Percentiles rank a stretch among this genome's conserved stretches.
Conservation (phyloP, 2,113 vertebrate species). For the Antechinus flavipes region DNA sequence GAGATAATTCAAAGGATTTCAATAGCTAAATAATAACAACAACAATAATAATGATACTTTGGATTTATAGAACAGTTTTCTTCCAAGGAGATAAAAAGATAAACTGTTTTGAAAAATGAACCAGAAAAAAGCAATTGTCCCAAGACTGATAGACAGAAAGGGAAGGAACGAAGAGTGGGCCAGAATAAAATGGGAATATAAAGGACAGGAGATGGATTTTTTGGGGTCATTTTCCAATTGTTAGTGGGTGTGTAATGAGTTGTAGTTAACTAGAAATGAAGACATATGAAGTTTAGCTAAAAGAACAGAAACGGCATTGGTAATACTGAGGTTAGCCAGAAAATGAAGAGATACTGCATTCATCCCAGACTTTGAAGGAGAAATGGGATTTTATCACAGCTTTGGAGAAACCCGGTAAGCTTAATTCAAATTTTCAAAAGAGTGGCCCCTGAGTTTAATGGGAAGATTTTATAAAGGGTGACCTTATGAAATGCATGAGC, state of each 20-base stretch:
- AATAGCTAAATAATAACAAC: constrained; percentile 80
- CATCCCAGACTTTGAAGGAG: too few relatives aligned
- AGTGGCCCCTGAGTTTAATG: not conserved
- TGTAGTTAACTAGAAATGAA: not conserved
- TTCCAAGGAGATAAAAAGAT: constrained; percentile 81
- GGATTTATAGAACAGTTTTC: constrained; percentile 74
- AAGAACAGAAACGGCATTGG: not conserved
- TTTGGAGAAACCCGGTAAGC: not conserved
- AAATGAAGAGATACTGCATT: not conserved
- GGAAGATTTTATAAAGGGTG: not conserved
- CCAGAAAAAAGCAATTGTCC: constrained; percentile 62
- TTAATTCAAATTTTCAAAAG: rapidly evolving
- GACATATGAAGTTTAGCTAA: not conserved
- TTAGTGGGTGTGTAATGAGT: not conserved
- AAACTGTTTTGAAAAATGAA: constrained; percentile 77
- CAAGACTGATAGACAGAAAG: constrained; percentile 12
- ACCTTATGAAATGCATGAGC: not conserved
- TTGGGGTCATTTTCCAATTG: not conserved
- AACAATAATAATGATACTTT: constrained; percentile 79
- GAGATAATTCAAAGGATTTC: constrained; percentile 78
- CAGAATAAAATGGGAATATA: not conserved
- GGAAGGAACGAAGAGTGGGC: constrained; percentile 12
- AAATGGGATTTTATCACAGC: not conserved
- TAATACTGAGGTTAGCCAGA: not conserved
- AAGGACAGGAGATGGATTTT: not conserved